A percentile compares a stretch with the other conserved stretches of the same genome.
These are phyloP conservation scores for Drosophila kikkawai DNA, from an alignment of 1,140 invertebrate genomes.

Conservation along the genomic window DNA sequence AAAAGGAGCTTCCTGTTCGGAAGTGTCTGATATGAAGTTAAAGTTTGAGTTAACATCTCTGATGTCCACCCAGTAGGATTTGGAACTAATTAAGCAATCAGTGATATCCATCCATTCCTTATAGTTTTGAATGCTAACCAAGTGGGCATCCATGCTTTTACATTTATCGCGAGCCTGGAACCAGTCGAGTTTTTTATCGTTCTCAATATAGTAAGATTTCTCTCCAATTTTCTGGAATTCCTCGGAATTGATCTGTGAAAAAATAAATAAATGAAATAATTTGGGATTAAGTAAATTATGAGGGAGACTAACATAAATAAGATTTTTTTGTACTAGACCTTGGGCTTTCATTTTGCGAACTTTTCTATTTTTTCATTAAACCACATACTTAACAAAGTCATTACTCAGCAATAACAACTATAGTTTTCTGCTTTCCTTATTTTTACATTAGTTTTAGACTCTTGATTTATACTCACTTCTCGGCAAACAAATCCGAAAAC, in stretches of 20 bases:
- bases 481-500: background rate
- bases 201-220: background rate
- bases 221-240: background rate
- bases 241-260: background rate
- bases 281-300: too few species aligned
- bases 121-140: constrained; percentile 2
- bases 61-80: background rate
- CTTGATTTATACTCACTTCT: background rate
- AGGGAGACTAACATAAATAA: too few species aligned
- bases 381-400: too few species aligned
- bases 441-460: background rate
- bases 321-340: too few species aligned
- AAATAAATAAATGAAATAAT: background rate
- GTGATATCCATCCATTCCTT: background rate
- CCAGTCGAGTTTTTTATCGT: background rate
- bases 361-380: too few species aligned
- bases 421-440: background rate
- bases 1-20: background rate
- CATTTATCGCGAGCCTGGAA: background rate
- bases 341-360: too few species aligned
- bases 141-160: background rate
- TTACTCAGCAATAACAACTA: too few species aligned
- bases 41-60: background rate
- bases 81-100: rapidly evolving
- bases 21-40: background rate